Percentiles rank a stretch among this genome's conserved stretches.
Conservation (phyloP, 2,797 vertebrate species). For the Coregonus ussuriensis region DNA sequence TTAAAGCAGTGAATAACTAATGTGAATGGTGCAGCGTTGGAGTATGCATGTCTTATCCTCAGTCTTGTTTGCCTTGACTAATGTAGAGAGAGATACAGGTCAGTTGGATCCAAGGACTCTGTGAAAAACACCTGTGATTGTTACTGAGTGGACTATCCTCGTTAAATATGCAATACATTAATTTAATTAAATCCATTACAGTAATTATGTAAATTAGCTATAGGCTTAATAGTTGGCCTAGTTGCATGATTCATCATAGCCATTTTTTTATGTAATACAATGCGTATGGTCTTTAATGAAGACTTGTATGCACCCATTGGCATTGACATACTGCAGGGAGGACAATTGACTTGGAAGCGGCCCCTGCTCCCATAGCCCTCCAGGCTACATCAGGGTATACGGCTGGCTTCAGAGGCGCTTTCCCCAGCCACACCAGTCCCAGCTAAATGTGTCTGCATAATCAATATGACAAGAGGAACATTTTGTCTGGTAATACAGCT, state of each 20-base stretch:
- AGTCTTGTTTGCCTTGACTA: not conserved
- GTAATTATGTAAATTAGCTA: not conserved
- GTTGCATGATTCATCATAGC: not conserved
- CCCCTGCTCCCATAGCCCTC: not conserved
- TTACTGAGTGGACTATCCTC: too few species aligned
- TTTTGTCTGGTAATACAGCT: not conserved
- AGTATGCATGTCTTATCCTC: not conserved
- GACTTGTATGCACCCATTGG: slow-evolving; percentile 2
- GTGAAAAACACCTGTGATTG: too few species aligned
- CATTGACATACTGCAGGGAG: not conserved
- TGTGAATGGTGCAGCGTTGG: not conserved
- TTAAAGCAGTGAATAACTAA: not conserved
- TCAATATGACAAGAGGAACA: not conserved
- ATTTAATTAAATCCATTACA: not conserved
- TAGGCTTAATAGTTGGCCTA: not conserved
- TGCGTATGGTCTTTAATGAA: not conserved
- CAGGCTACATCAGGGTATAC: not conserved
- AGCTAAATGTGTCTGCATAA: slow-evolving; percentile 7
- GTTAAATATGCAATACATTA: not conserved
- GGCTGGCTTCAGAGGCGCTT: not conserved
- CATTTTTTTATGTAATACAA: not conserved
- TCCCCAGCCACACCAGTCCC: not conserved
- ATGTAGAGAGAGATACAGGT: not conserved
- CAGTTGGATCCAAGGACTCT: too few species aligned
- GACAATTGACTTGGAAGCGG: too few species aligned